phyloP scores from a whole-genome alignment of 2,113 vertebrate species.

The Charadrius vociferus region DNA sequence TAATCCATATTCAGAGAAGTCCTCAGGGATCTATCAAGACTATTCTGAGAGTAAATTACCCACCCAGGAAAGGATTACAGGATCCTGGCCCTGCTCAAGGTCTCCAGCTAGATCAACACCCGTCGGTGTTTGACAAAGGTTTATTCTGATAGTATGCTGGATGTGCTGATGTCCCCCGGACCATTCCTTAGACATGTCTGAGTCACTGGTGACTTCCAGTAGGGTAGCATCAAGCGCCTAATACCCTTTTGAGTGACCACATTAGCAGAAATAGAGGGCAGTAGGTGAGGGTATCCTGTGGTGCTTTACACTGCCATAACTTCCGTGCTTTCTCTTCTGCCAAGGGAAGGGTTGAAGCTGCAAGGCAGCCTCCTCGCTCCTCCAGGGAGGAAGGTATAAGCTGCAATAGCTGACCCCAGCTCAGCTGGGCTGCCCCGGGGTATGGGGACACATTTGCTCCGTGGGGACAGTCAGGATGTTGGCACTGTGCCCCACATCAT shows the following conservation, averaged over 20 bases:
- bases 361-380: not conserved
- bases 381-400: not conserved
- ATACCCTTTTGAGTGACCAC: not conserved
- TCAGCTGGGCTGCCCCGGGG: not conserved
- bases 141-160: not conserved
- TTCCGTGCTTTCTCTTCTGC: not conserved
- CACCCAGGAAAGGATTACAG: not conserved
- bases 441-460: not conserved
- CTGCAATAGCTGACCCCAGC: not conserved
- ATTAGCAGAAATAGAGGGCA: not conserved
- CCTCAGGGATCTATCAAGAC: not conserved
- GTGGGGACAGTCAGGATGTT: not conserved
- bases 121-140: not conserved
- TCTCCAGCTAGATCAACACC: not conserved
- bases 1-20: not conserved
- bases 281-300: not conserved
- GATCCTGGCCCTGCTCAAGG: not conserved
- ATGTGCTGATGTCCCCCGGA: not conserved
- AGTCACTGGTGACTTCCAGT: not conserved
- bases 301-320: not conserved
- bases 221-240: not conserved
- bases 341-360: not conserved
- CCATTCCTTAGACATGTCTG: not conserved
- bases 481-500: not conserved
- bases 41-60: conserved; percentile 10